Conservation (phyloP, 2,888 invertebrate genomes). For the Odontocerum albicorne region DNA sequence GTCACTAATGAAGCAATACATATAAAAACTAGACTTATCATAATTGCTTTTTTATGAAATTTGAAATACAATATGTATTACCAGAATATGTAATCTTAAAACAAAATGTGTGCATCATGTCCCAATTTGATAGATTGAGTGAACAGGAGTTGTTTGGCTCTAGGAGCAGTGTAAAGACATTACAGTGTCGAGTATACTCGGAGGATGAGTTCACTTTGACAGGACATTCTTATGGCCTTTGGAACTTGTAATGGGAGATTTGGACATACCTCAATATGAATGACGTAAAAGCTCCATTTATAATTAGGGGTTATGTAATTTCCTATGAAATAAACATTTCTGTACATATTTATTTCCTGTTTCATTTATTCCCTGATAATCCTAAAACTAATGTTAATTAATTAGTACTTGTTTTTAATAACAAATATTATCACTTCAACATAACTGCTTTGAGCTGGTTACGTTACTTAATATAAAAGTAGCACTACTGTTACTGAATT, state of each 20-base stretch:
- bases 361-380: conserved; percentile 52
- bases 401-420: too few relatives aligned
- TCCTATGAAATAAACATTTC: conserved; percentile 57
- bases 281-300: conserved; percentile 45
- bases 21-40: conserved; percentile 36
- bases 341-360: conserved; percentile 58
- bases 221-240: conserved; percentile 40
- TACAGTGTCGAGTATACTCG: not conserved
- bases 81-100: conserved; percentile 52
- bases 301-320: conserved; percentile 50
- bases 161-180: not conserved
- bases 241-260: conserved; percentile 47
- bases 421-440: too few relatives aligned
- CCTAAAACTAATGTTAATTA: too few relatives aligned
- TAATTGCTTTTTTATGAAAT: conserved; percentile 43
- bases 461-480: conserved; percentile 12
- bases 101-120: conserved; percentile 54
- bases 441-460: too few relatives aligned
- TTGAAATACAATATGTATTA: conserved; percentile 49
- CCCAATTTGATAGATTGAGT: conserved; percentile 45
- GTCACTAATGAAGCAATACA: conserved; percentile 36
- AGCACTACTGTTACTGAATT: not conserved
- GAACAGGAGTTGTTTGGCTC: conserved; percentile 11
- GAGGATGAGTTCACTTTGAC: conserved; percentile 10
- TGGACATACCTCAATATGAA: conserved; percentile 45